Evolutionary conservation across 1,140 invertebrate species (phyloP).

Genomic region (Drosophila ohnishii): DNA sequence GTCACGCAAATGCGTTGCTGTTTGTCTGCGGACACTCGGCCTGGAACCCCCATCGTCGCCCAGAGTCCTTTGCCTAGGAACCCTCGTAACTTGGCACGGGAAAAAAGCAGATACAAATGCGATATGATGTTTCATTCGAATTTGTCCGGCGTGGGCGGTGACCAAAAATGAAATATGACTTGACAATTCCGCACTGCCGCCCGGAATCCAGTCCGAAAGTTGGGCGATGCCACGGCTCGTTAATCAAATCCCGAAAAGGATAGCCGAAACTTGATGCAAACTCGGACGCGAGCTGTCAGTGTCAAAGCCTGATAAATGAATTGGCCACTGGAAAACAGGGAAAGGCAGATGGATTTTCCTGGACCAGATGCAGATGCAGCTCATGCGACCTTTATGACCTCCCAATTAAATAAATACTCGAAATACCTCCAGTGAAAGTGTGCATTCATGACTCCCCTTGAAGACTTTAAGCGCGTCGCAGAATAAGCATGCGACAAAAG

Average conservation of each 20-base stretch:
- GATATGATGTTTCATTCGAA: conserved; percentile 73
- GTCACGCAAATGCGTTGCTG: conserved; percentile 63
- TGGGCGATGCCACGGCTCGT: conserved; percentile 41
- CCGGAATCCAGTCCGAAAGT: conserved; percentile 30
- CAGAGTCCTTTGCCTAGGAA: conserved; percentile 10
- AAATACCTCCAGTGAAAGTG: background rate
- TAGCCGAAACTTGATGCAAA: conserved; percentile 38
- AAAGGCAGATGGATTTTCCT: conserved; percentile 14
- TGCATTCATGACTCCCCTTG: conserved; percentile 23
- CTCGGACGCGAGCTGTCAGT: conserved; percentile 46
- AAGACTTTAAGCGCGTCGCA: conserved; percentile 11
- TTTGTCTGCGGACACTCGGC: conserved; percentile 26
- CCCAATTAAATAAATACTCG: conserved; percentile 34
- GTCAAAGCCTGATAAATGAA: conserved; percentile 57
- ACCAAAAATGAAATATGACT: conserved; percentile 76
- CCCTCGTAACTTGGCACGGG: conserved; percentile 2
- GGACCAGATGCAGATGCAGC: conserved; percentile 9
- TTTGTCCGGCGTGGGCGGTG: conserved; percentile 57
- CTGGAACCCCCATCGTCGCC: background rate
- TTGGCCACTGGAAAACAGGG: conserved; percentile 13
- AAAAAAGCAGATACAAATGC: conserved; percentile 52
- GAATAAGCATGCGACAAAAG: conserved; percentile 35
- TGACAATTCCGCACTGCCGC: conserved; percentile 55
- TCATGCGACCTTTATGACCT: conserved; percentile 11
- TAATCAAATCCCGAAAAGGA: conserved; percentile 48